Base-by-base conservation (phyloP, 1,140 invertebrate genomes). In the Eciton burchellii region DNA sequence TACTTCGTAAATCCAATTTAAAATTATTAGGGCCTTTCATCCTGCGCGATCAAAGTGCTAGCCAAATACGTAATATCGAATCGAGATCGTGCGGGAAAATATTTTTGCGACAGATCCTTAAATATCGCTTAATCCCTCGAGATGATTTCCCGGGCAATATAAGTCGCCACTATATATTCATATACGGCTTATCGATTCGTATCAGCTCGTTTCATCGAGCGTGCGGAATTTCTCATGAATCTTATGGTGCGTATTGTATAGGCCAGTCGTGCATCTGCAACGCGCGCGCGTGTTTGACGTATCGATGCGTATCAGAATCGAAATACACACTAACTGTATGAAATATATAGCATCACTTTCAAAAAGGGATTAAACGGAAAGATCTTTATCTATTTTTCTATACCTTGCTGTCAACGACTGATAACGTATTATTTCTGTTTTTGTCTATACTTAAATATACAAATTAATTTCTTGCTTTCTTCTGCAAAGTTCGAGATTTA, bases 1-100 rank as follows among this genome's bases (percentile, higher is more conserved):
- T 45, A 45, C 65, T 79, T 68, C 41, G 60, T 79, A 76, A 65
- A 65, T 76, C 45, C 35, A 52, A 19, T 79, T 79, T 79, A 43
- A 70, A 68, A 65, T 21, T 52, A 26, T 76, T 76, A 65, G 59
- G 8, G 65, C 29, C 41, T 68, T 26, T 47, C 57, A 16, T 43
- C n/a, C 6, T 76, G 6, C 9, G 43, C n/a, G 26, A 14, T 49
- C 26, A 35, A 63, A 52, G 14, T 16, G 35, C 19, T 24, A 49
- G 12, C 41, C 21, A n/a, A 24, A 19, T 19, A 0, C 49, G 26
- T 4, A 4, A 12, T 35, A 29, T 35, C 43, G 24, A 21, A 63
- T 49, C 0, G 16, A n/a, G n/a, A n/a, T 29, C 21, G 19, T 11
- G 24, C 41, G n/a, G 21, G 0, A 52, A 41, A 76, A 6, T 43